These are phyloP conservation scores for Ailurus styani DNA, from an alignment of 2,113 vertebrate species.

Conservation along the genomic window DNA sequence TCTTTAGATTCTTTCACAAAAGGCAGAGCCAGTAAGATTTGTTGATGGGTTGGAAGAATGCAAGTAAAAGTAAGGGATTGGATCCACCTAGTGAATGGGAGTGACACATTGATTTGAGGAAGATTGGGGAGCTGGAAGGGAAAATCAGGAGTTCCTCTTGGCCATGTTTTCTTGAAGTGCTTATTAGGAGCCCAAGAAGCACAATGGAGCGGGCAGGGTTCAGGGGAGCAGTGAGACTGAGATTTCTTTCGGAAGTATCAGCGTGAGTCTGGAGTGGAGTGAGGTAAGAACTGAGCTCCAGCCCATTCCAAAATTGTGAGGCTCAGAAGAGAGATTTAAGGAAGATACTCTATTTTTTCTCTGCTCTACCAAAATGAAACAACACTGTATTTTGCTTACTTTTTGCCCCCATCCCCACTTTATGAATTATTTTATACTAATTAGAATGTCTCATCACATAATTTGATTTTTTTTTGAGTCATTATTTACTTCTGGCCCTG, in stretches of 20 bases:
- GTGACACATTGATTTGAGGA: background rate
- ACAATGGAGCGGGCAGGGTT: background rate
- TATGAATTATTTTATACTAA: background rate
- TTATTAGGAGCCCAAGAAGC: background rate
- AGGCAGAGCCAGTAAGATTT: background rate
- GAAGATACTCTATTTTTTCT: background rate
- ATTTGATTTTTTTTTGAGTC: background rate
- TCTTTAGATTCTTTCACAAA: background rate
- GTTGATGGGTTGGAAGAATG: background rate
- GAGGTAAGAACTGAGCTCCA: background rate
- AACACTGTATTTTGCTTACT: background rate
- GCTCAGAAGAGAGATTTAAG: background rate
- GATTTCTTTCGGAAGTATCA: background rate
- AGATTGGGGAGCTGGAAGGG: background rate
- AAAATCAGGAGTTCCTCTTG: background rate
- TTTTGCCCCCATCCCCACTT: background rate
- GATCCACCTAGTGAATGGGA: background rate
- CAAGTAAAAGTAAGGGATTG: background rate
- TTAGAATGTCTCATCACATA: background rate
- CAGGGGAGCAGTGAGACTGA: background rate
- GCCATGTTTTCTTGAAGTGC: background rate
- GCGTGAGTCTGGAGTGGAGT: accelerated
- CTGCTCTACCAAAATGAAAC: background rate
- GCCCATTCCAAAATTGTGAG: background rate
- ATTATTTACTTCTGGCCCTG: background rate